Evolutionary conservation across 2,113 vertebrate genomes (phyloP), one percentile per base, ranked within the genome.

Genomic region (Lipophrys pholis): DNA sequence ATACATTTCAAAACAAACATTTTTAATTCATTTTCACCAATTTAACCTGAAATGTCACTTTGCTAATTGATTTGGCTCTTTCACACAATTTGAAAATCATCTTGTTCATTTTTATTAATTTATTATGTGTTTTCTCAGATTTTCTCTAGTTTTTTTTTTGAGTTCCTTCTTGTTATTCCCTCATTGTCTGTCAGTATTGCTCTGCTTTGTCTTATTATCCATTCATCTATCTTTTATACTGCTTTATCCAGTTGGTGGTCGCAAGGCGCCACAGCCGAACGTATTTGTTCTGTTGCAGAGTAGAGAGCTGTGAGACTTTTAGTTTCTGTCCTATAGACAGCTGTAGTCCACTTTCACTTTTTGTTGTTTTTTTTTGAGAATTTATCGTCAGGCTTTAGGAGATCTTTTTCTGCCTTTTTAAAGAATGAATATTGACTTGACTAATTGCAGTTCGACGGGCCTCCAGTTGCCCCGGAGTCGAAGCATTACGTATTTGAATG

Each of bases 401-500:
- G 7, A 40, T n/a, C 43, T 46, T 7, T 40, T 14, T 5, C 9
- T 11, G 1, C 12, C 12, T 46, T 45, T 30, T 16, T 15, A 42
- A 30, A 30, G 21, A 30, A 6, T 58, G 7, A 1, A 41, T 0
- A 35, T 2, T 15, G 11, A 63, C 2, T 49, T 50, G 1, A 65
- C 14, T 69, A 11, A 62, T 61, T 35, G 50, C 12, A 35, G 6
- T n/a, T 69, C 30, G 15, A n/a, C 9, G 10, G 42, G 16, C 8
- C 49, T 10, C 35, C 15, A 61, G 11, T 16, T 57, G 10, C 43
- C 14, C 2, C 3, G 0, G 3, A n/a, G n/a, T n/a, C n/a, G n/a
- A n/a, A n/a, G n/a, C n/a, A n/a, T n/a, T n/a, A n/a, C n/a, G 58
- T 51, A 43, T 53, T 17, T 60, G 11, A 76, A 50, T 45, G 8